Conservation (phyloP, 2,888 invertebrate genomes). For the Eremobia ochroleuca region DNA sequence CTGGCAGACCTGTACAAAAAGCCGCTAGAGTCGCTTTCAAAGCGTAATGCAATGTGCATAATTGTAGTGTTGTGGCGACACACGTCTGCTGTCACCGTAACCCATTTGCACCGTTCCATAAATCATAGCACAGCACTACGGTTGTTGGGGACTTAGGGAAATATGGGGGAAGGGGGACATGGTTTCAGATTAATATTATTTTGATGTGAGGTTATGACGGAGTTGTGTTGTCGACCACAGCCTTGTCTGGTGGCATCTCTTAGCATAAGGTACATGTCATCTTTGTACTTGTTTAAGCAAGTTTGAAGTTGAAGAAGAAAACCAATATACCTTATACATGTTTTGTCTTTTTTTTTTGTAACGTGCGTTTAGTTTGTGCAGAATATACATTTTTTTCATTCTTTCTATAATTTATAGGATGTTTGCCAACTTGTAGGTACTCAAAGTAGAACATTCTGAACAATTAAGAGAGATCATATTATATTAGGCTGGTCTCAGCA, state of each 20-base stretch:
- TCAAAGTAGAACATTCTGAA: background rate
- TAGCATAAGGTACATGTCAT: background rate
- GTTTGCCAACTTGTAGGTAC: background rate
- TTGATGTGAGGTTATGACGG: constrained; percentile 1
- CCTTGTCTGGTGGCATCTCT: background rate
- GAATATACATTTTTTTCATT: no score
- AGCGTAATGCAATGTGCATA: constrained; percentile 80
- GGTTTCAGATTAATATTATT: constrained; percentile 16
- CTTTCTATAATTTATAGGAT: background rate
- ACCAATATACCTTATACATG: no score
- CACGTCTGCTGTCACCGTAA: constrained; percentile 83
- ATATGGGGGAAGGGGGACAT: constrained; percentile 18
- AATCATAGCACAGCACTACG: constrained; percentile 80
- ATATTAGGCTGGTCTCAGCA: background rate
- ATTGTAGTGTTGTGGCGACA: constrained; percentile 77
- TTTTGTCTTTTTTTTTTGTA: no score
- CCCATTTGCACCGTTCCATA: constrained; percentile 89
- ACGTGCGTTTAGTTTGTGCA: no score
- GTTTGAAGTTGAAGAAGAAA: background rate
- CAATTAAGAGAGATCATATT: background rate
- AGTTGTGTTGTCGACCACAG: background rate
- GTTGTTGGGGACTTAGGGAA: constrained; percentile 67
- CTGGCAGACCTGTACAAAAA: constrained; percentile 54
- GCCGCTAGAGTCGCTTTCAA: constrained; percentile 56
- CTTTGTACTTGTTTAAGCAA: background rate